These are phyloP conservation scores for Alethe diademata DNA, from an alignment of 2,113 vertebrate genomes.

Conservation along the genomic window DNA sequence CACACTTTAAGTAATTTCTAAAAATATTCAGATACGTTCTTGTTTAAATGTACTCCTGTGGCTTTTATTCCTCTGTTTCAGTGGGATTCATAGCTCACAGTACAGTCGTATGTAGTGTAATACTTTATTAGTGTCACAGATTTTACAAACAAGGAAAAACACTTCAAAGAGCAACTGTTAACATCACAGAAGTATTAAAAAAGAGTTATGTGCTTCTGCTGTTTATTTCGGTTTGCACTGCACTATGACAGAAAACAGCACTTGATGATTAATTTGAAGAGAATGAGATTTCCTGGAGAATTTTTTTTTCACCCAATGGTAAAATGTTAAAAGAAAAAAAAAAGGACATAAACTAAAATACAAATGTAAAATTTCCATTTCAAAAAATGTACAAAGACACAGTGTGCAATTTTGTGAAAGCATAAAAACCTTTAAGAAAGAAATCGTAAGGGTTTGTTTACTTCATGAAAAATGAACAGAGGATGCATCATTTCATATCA, in stretches of 20 bases:
- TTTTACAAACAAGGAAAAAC: conserved; percentile 28
- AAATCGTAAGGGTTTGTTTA: background rate
- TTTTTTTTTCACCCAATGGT: background rate
- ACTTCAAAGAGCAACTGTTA: conserved; percentile 20
- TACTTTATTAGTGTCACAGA: conserved; percentile 12
- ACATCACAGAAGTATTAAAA: background rate
- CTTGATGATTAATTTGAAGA: background rate
- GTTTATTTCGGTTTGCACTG: background rate
- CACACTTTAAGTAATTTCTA: background rate
- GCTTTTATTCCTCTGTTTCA: conserved; percentile 15
- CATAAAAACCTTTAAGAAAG: background rate
- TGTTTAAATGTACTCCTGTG: background rate
- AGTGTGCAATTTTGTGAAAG: background rate
- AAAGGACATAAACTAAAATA: background rate
- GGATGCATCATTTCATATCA: background rate
- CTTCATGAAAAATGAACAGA: background rate
- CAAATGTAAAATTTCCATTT: background rate
- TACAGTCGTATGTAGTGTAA: background rate
- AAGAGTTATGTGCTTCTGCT: background rate
- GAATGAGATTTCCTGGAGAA: background rate
- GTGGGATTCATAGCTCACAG: background rate
- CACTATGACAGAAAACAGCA: background rate
- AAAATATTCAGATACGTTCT: background rate
- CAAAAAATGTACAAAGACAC: background rate
- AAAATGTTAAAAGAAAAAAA: background rate